phyloP scores from a whole-genome alignment of 2,888 invertebrate genomes.

The Xanthorhoe spadicearia region DNA sequence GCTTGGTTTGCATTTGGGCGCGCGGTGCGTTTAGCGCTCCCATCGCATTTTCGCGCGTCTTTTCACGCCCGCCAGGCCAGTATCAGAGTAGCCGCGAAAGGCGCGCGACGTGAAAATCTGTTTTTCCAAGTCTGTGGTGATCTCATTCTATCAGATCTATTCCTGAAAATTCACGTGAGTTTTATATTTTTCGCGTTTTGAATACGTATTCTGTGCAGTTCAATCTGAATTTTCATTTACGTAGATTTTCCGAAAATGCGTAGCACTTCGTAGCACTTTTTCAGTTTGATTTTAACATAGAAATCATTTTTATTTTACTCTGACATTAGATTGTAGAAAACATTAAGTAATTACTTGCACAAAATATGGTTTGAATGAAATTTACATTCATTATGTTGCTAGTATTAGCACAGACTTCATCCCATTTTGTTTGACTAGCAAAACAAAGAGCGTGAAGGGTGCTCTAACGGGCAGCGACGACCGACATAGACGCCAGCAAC shows the following conservation, averaged over 20 bases:
- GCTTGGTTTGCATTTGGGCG: slow-evolving; percentile 48
- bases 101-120: slow-evolving; percentile 55
- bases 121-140: slow-evolving; percentile 57
- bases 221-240: not conserved
- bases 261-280: slow-evolving; percentile 24
- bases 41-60: slow-evolving; percentile 47
- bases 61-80: slow-evolving; percentile 55
- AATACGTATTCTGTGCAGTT: not conserved
- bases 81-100: slow-evolving; percentile 64
- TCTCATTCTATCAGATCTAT: slow-evolving; percentile 62
- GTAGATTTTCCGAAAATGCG: slow-evolving; percentile 15
- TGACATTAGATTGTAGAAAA: not conserved
- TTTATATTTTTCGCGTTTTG: slow-evolving; percentile 40
- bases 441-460: slow-evolving; percentile 53
- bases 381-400: not conserved
- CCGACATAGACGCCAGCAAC: slow-evolving; percentile 25
- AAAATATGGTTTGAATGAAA: not conserved
- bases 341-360: not conserved
- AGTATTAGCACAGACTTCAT: slow-evolving; percentile 19
- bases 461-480: slow-evolving; percentile 33
- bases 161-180: slow-evolving; percentile 62
- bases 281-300: slow-evolving; percentile 12
- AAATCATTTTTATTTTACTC: not conserved
- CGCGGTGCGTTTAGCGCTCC: slow-evolving; percentile 40
- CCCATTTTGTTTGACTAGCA: slow-evolving; percentile 42